These are phyloP conservation scores for Adelges cooleyi DNA, from an alignment of 1,140 invertebrate species.

Conservation along the genomic window DNA sequence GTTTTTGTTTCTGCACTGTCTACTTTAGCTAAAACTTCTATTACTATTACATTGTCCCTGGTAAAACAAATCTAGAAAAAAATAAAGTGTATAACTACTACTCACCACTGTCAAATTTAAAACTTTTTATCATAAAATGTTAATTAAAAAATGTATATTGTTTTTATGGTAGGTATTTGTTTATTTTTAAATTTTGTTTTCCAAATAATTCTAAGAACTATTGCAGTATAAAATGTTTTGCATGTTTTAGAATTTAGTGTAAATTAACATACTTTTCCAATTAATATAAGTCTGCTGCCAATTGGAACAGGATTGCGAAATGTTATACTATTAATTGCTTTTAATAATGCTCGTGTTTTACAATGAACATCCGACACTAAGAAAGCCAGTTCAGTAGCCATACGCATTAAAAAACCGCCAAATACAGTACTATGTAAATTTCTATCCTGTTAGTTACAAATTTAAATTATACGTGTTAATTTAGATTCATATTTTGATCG, in stretches of 20 bases:
- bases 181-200: too few species aligned
- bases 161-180: too few species aligned
- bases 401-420: slow-evolving; percentile 68
- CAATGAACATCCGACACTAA: slow-evolving; percentile 46
- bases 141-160: too few species aligned
- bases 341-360: slow-evolving; percentile 20
- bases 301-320: slow-evolving; percentile 14
- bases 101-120: too few species aligned
- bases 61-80: slow-evolving; percentile 53
- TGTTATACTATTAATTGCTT: slow-evolving; percentile 8
- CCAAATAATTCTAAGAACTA: too few species aligned
- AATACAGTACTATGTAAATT: slow-evolving; percentile 73
- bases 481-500: not conserved
- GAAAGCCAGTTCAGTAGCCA: slow-evolving; percentile 61
- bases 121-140: too few species aligned
- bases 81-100: too few species aligned
- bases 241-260: too few species aligned
- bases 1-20: slow-evolving; percentile 47
- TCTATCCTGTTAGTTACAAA: too few species aligned
- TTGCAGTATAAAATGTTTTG: too few species aligned
- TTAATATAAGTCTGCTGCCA: slow-evolving; percentile 4
- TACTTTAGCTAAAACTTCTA: slow-evolving; percentile 55
- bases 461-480: slow-evolving; percentile 31
- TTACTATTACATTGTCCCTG: slow-evolving; percentile 49
- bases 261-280: not conserved